Conservation (phyloP, 2,888 invertebrate species). For the Pseudanteris insignis region DNA sequence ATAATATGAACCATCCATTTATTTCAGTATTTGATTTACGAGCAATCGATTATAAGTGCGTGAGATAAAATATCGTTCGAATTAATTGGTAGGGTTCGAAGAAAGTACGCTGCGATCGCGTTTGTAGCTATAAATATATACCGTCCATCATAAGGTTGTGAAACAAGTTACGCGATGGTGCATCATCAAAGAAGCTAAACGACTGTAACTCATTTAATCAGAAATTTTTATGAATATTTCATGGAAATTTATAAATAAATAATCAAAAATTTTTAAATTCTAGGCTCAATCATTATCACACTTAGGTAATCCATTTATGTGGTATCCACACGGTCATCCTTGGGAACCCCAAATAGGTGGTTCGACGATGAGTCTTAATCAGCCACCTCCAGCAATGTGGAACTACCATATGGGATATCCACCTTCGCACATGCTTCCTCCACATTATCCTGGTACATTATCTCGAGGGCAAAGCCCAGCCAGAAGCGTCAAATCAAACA, state of each 20-base stretch:
- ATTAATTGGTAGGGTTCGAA: no score
- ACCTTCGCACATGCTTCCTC: slow-evolving; percentile 57
- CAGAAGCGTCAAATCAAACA: slow-evolving; percentile 57
- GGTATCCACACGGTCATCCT: slow-evolving; percentile 58
- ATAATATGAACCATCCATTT: no score
- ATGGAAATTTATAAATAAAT: no score
- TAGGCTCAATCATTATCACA: slow-evolving; percentile 80
- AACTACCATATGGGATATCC: slow-evolving; percentile 58
- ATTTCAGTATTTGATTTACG: no score
- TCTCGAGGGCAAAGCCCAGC: slow-evolving; percentile 69
- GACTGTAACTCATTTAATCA: no score
- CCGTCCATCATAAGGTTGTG: no score
- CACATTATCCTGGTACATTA: slow-evolving; percentile 69
- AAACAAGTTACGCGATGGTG: no score
- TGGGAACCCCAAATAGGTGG: slow-evolving; percentile 59
- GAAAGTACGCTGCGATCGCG: no score
- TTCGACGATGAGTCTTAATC: slow-evolving; percentile 61
- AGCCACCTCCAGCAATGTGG: slow-evolving; percentile 55
- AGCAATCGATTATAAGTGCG: no score
- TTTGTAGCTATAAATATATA: no score
- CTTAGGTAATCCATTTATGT: slow-evolving; percentile 68
- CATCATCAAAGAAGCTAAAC: no score
- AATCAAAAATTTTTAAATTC: slow-evolving; percentile 35
- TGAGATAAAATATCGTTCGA: no score
- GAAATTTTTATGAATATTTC: slow-evolving; percentile 3